Evolutionary conservation across 2,797 vertebrate species (phyloP).

Genomic region (Pyrrhura leucotis): DNA sequence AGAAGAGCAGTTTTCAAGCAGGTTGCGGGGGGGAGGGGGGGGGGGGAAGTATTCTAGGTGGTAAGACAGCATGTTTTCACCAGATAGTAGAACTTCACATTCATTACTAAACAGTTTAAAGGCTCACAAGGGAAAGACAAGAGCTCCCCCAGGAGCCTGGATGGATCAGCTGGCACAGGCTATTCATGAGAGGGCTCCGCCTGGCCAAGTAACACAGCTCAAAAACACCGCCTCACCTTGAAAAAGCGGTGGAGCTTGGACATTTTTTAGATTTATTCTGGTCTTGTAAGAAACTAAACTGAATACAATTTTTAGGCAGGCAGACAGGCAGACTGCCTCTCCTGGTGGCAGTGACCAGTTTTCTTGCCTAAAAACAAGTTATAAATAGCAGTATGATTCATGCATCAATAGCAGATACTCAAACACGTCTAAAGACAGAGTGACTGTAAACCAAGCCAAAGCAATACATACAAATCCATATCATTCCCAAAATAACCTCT

Average conservation of each 20-base stretch:
- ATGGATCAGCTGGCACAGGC: background rate
- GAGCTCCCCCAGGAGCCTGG: conserved; percentile 32
- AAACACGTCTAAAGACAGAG: background rate
- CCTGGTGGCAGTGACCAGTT: background rate
- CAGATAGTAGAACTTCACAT: background rate
- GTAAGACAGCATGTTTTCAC: background rate
- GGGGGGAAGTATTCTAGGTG: background rate
- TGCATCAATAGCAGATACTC: background rate
- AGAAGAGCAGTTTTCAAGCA: background rate
- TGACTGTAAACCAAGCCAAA: background rate
- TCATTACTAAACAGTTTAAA: background rate
- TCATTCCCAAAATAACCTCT: conserved; percentile 33
- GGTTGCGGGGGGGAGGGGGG: background rate
- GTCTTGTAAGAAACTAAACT: fast-evolving
- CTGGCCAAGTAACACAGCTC: background rate
- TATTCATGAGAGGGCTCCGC: background rate
- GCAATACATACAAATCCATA: background rate
- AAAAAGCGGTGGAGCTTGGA: background rate
- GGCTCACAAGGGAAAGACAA: background rate
- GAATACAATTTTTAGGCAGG: fast-evolving
- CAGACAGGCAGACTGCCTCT: background rate
- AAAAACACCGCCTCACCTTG: background rate
- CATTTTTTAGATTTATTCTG: background rate
- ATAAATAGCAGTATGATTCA: conserved; percentile 37
- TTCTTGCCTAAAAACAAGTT: background rate